Evolutionary conservation across 1,140 invertebrate species (phyloP).

Genomic region (Hyles vespertilio): DNA sequence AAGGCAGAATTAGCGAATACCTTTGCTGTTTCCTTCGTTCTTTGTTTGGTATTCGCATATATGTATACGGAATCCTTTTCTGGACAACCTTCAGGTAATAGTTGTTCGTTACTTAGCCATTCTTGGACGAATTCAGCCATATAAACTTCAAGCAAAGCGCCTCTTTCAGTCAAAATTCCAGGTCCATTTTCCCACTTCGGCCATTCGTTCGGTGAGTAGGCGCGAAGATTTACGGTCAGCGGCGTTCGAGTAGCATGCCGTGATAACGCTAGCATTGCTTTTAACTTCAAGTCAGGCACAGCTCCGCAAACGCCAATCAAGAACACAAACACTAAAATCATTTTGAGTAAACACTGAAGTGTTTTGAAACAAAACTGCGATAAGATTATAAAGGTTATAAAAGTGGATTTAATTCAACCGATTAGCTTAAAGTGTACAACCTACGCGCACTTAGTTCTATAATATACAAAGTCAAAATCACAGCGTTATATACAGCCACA

Average conservation of each 20-base stretch:
- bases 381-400: too few relatives aligned
- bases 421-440: too few relatives aligned
- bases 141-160: constrained; percentile 6
- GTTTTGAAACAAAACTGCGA: too few relatives aligned
- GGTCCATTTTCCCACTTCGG: constrained; percentile 7
- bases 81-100: constrained; percentile 39
- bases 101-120: constrained; percentile 20
- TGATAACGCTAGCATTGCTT: too few relatives aligned
- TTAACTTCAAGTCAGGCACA: too few relatives aligned
- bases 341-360: too few relatives aligned
- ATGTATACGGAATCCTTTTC: constrained; percentile 29
- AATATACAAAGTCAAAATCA: too few relatives aligned
- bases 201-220: constrained; percentile 8
- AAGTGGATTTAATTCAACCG: too few relatives aligned
- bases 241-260: constrained; percentile 16
- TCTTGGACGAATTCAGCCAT: constrained; percentile 12
- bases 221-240: constrained; percentile 19
- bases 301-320: too few relatives aligned
- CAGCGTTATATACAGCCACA: too few relatives aligned
- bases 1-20: constrained; percentile 50
- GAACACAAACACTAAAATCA: too few relatives aligned
- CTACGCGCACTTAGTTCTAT: too few relatives aligned
- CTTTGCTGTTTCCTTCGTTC: constrained; percentile 45
- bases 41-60: constrained; percentile 48
- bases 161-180: constrained; percentile 9